Base-by-base conservation (phyloP, 2,888 invertebrate species). In the Scelioninae gen. 2 region DNA sequence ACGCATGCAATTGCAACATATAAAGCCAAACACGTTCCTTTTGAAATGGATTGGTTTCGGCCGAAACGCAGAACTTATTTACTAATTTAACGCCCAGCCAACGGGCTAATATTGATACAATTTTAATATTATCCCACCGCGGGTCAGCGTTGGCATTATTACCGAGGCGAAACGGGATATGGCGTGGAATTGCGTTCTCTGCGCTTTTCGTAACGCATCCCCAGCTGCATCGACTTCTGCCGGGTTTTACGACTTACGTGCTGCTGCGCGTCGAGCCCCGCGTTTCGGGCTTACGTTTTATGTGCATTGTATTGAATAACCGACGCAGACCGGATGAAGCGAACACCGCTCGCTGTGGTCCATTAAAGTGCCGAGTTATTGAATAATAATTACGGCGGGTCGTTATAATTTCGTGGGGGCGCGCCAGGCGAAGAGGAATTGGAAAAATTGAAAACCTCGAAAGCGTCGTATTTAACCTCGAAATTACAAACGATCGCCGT, bases 231-330 rank as follows among this genome's bases (percentile, higher is more conserved):
- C 74, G 74, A 74, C 74, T 71, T 75, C 72, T 68, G 57, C 69
- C 75, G 67, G 74, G 65, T 78, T 79, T 79, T 78, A 78, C 79
- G 79, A 79, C 76, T 74, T 81, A 80, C 78, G 79, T 78, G 78
- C 72, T 78, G 78, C 72, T 79, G 78, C 73, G 77, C 78, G 76
- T 68, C 73, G 72, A 78, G 77, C 76, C 76, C 67, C 70, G 64
- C 77, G 71, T 76, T 80, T 79, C 78, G 77, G 77, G 78, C 78
- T 79, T 75, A 80, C 74, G 79, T 78, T 72, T 50, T 79, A 76
- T 76, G 77, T 76, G 75, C 72, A 69, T 75, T 73, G 75, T 78
- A 79, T 80, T 79, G 80, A 78, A 76, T 65, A 79, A 78, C 81
- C 82, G 80, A 80, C 80, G 80, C 78, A n/a, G n/a, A n/a, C 81